Evolutionary conservation across 2,888 invertebrate species (phyloP), one percentile per base, ranked within the genome.

Genomic region (Pinctada fucata): DNA sequence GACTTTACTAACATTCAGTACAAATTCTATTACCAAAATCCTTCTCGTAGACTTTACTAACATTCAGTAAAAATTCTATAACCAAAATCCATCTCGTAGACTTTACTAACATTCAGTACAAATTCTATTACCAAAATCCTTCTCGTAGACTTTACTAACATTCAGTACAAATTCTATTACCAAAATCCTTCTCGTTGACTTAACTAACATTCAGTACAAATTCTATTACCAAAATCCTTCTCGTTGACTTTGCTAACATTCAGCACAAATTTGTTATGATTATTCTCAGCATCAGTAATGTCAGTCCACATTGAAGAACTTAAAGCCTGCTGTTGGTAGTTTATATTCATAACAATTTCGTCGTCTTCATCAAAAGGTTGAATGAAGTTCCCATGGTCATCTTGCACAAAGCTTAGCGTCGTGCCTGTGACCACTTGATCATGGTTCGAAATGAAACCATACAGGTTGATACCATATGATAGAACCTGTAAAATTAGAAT

Each of bases 211-310:
- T 31, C 31, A 31, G 31, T 31, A 31, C 31, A 31, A 31, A 31
- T 31, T 31, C 31, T 31, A 31, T 31, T 31, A 31, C 31, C 31
- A 31, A 31, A 31, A 58, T 58, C 58, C 13, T 10, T 6, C 6
- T 6, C 13, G 13, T 1, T 58, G 58, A 10, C 6, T 6, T 6
- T 13, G 13, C 58, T 58, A 13, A 58, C 58, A 13, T 58, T 58
- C 6, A 58, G 13, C 58, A 13, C 6, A 13, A 58, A 58, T 31
- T 31, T 31, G 31, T 31, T 31, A 31, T 31, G 31, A 13, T 58
- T 58, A 58, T 58, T 58, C 58, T 58, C 58, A 58, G 58, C 58
- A 58, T 58, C 58, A 58, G 58, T 58, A 13, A 58, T 58, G 13
- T 58, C 13, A 13, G 58, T 58, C 58, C 58, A 58, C 58, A 58